Evolutionary conservation across 35 echinoderm and acorn worm species (phyloP), one percentile per base, ranked within the genome.

Genomic region (Anneissia japonica): DNA sequence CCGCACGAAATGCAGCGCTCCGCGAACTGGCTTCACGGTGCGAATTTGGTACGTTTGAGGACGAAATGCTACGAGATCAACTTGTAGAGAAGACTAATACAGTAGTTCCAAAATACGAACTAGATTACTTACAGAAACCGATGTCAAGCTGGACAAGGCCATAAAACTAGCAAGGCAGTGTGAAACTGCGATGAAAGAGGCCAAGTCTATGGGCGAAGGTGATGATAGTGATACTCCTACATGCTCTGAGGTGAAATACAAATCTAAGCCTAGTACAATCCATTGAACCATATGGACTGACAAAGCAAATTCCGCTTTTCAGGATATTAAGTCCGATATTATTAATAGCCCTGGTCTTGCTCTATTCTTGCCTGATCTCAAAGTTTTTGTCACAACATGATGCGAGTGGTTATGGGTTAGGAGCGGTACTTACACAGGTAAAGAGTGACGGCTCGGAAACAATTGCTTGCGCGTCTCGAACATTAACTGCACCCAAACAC

Each of bases 351-450:
- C 73, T 17, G 73, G 1, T 14, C 78, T 92, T 35, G 55, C 84
- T 46, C 36, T 83, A 14, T 90, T 87, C 39, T 39, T 86, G 40
- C 83, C 84, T 0, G 77, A 83, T 28, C 7, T 35, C 34, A 36
- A 80, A 46, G 46, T 84, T 10, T 14, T 45, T 45, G 32, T 90
- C 4, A 85, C 92, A 46, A 90, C 81, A 30, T 0, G 92, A 86
- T 41, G 92, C 87, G 31, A 86, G 76, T 43, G 88, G 56, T 13
- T 90, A 90, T 36, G 88, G 83, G 11, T 56, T 93, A 13, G 87
- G 77, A 10, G 86, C 91, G 4, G 82, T 93, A 32, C 81, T 89
- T 37, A 56, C 86, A 10, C 87, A 93, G 51, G 21, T 88, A 13
- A 55, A 84, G 14, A 4, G 40, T 36, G 76, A 89, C 36, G 83